Percentiles rank a stretch among this genome's conserved stretches.
Evolutionary conservation across 2,797 vertebrate genomes (phyloP).

Genomic region (Phataginus tetradactyla): DNA sequence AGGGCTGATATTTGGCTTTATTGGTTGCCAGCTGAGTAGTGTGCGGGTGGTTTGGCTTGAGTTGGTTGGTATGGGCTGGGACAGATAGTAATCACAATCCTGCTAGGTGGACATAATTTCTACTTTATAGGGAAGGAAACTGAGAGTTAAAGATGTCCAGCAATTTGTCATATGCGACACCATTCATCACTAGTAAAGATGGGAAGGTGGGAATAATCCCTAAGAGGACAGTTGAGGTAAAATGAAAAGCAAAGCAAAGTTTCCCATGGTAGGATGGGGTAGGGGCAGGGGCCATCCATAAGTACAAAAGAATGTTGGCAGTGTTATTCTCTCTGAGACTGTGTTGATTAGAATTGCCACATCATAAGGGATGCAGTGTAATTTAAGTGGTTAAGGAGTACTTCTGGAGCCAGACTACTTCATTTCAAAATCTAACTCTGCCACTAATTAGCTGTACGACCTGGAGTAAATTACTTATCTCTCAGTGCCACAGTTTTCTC

Average conservation of each 20-base stretch:
- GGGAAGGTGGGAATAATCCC: neutral
- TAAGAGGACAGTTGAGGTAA: neutral
- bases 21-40: neutral
- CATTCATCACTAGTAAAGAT: constrained; percentile 17
- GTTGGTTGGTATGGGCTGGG: neutral
- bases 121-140: neutral
- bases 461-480: neutral
- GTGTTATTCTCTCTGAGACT: neutral
- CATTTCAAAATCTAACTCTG: neutral
- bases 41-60: neutral
- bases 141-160: neutral
- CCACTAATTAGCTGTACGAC: neutral
- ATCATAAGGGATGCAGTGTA: neutral
- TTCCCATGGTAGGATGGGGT: neutral
- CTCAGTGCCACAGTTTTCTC: neutral
- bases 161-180: constrained; percentile 29
- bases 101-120: neutral
- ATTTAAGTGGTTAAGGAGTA: neutral
- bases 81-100: constrained; percentile 10
- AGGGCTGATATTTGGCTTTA: constrained; percentile 15
- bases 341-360: neutral
- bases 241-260: neutral
- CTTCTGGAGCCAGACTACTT: neutral
- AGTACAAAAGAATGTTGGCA: neutral
- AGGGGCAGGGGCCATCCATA: neutral